Evolutionary conservation across 2,888 invertebrate genomes (phyloP), one percentile per base, ranked within the genome.

Genomic region (Troides helena): DNA sequence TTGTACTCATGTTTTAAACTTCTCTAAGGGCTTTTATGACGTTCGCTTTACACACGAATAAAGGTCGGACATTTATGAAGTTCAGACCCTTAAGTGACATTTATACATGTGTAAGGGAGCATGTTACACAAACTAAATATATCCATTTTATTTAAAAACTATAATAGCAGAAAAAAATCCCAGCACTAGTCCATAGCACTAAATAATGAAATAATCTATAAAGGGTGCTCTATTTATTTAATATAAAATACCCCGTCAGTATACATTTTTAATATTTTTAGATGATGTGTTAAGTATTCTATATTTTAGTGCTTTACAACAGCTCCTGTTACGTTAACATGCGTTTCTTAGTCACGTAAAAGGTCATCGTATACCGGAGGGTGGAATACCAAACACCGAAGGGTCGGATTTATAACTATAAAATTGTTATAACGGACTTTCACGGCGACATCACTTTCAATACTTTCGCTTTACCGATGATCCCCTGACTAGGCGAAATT

Each of bases 401-500:
- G 71, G 68, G 72, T 72, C 62, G 64, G 58, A 68, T 70, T 67
- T 56, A 61, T 61, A 67, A 69, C 60, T 71, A 73, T 74, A 72
- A 73, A 72, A 60, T 64, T 70, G 50, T 70, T 73, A 72, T 71
- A 70, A 67, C 64, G 61, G 56, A 46, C 21, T 63, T 68, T 65
- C 30, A 65, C 65, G 62, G 21, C 66, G 62, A 64, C 30, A 67
- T 66, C 62, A 62, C 30, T 5, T 61, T 59, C 65, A 69, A 70
- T 69, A 63, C 67, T 64, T 70, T 67, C 59, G 74, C 68, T 72
- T 72, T 71, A 73, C 67, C 65, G 67, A 69, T 65, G 72, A 69
- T 72, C 71, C 74, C 72, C 72, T 73, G 72, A 72, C 69, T 74
- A 71, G 65, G 73, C 71, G 71, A 77, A 77, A 77, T 78, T 77